Percentiles rank a stretch among this genome's conserved stretches.
These are phyloP conservation scores for Euphydryas editha DNA, from an alignment of 2,888 invertebrate species.

Conservation along the genomic window DNA sequence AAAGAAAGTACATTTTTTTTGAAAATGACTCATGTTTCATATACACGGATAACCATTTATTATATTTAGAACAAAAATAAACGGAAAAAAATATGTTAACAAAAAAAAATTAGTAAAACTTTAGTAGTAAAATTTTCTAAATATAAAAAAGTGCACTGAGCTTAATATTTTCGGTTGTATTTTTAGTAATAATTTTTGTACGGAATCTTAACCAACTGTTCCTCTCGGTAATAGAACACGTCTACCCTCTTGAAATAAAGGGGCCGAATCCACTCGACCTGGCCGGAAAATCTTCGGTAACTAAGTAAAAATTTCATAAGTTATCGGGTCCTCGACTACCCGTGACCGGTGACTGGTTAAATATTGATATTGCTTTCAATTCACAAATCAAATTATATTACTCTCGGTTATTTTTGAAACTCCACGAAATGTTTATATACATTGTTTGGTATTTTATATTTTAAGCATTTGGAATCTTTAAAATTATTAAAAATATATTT, in stretches of 20 bases:
- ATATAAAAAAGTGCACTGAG: not conserved
- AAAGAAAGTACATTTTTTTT: too few relatives aligned
- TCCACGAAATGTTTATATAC: slow-evolving; percentile 29
- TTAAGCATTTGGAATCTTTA: slow-evolving; percentile 40
- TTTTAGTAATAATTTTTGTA: slow-evolving; percentile 29
- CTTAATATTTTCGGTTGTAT: not conserved
- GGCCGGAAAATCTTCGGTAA: slow-evolving; percentile 42
- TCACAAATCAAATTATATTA: slow-evolving; percentile 38
- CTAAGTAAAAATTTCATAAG: slow-evolving; percentile 43
- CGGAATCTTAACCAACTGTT: slow-evolving; percentile 33
- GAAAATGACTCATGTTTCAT: too few relatives aligned
- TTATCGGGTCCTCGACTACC: slow-evolving; percentile 41
- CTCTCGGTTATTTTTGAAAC: slow-evolving; percentile 25
- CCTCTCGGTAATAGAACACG: slow-evolving; percentile 47
- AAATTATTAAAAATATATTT: too few relatives aligned
- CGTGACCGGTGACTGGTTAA: slow-evolving; percentile 45
- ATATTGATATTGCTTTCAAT: slow-evolving; percentile 42
- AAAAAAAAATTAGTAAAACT: not conserved
- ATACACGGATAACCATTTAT: not conserved
- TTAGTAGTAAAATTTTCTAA: not conserved
- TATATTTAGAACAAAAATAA: not conserved
- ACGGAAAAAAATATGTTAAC: not conserved
- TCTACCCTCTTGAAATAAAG: slow-evolving; percentile 46
- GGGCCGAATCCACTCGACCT: slow-evolving; percentile 44
- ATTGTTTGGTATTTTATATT: slow-evolving; percentile 26